phyloP scores from a whole-genome alignment of 2,888 invertebrate species.

The Hirtodrosophila trivittata region DNA sequence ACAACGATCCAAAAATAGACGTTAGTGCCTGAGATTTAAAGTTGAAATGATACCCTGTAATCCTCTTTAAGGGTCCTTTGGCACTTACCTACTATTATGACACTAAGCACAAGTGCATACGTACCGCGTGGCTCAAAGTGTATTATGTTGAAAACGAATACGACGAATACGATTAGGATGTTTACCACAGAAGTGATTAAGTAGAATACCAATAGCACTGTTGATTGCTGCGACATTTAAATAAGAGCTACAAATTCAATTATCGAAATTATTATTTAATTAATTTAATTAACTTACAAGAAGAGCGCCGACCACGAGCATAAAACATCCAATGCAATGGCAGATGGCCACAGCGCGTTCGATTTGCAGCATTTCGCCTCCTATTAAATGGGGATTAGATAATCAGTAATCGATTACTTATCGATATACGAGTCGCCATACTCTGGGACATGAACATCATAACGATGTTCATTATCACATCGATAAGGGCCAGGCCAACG shows the following conservation, averaged over 20 bases:
- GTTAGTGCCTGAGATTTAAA: conserved; percentile 20
- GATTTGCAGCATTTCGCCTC: background rate
- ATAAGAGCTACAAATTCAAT: background rate
- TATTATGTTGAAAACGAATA: background rate
- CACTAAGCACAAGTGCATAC: fast-evolving
- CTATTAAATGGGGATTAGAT: conserved; percentile 8
- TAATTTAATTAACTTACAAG: conserved; percentile 45
- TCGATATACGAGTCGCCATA: too few species aligned
- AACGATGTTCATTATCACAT: conserved; percentile 19
- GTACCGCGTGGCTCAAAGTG: fast-evolving
- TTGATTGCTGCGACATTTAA: conserved; percentile 38
- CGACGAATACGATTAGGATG: conserved; percentile 4
- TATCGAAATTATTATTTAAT: background rate
- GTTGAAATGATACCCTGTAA: background rate
- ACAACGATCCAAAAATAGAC: conserved; percentile 50
- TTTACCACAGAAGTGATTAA: conserved; percentile 58
- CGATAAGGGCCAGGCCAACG: conserved; percentile 21
- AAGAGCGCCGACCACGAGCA: conserved; percentile 50
- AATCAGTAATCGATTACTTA: background rate
- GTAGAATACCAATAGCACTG: conserved; percentile 52
- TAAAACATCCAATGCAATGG: conserved; percentile 55
- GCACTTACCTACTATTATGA: conserved; percentile 16
- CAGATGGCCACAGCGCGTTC: conserved; percentile 65
- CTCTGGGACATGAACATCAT: too few species aligned
- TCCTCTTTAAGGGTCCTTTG: background rate